Evolutionary conservation across 35 echinoderm and acorn worm genomes (phyloP).

Genomic region (Heliocidaris erythrogramma): DNA sequence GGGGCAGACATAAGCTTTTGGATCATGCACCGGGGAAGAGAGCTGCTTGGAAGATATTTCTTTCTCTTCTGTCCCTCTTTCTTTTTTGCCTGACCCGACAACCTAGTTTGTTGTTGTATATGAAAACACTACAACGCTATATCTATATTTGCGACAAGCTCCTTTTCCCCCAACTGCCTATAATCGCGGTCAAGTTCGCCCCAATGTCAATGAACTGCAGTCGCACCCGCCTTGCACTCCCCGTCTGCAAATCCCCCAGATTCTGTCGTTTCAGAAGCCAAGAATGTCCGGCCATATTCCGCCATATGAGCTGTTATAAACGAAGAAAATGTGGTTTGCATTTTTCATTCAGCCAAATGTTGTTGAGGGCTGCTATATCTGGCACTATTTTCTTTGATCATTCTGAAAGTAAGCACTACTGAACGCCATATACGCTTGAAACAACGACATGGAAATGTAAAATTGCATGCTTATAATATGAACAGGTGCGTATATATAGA

Average conservation of each 20-base stretch:
- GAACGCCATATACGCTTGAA: not conserved
- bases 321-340: not conserved
- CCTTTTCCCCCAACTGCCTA: not conserved
- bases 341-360: not conserved
- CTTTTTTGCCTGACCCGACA: conserved; percentile 2
- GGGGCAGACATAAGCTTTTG: conserved; percentile 5
- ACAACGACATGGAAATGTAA: not conserved
- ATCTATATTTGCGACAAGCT: not conserved
- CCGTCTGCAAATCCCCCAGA: conserved; percentile 29
- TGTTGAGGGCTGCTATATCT: not conserved
- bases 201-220: conserved; percentile 24
- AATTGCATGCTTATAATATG: not conserved
- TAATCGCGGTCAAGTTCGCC: conserved; percentile 33
- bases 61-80: not conserved
- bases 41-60: not conserved
- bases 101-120: conserved; percentile 28
- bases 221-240: conserved; percentile 6
- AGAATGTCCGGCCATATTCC: conserved; percentile 7
- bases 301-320: not conserved
- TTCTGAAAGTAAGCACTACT: not conserved
- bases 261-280: conserved; percentile 7
- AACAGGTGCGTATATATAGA: not conserved
- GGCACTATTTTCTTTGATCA: not conserved
- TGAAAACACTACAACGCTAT: not conserved
- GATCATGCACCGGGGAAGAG: not conserved